Conservation (phyloP, 2,113 vertebrate genomes). For the Motacilla alba region DNA sequence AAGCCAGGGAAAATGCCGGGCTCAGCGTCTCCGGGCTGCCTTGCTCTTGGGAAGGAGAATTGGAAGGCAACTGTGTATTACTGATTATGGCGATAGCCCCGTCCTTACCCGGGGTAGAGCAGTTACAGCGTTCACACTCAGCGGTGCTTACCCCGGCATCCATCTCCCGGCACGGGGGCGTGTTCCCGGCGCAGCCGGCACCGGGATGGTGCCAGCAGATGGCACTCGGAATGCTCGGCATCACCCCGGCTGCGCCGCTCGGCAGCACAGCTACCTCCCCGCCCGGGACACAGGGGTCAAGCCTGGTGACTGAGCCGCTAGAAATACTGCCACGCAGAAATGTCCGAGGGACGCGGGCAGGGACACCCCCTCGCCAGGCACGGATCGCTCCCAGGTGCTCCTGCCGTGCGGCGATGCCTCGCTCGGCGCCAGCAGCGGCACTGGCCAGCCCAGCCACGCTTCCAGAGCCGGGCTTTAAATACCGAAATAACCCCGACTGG, state of each 20-base stretch:
- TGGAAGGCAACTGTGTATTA: not conserved
- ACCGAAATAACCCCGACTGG: rapidly evolving
- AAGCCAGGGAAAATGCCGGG: not conserved
- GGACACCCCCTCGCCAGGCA: not conserved
- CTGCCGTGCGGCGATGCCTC: not conserved
- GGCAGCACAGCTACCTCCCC: not conserved
- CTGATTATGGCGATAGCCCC: rapidly evolving
- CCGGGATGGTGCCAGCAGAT: not conserved
- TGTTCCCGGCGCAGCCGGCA: rapidly evolving
- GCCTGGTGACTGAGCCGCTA: rapidly evolving
- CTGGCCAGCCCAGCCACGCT: rapidly evolving
- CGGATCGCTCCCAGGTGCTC: rapidly evolving
- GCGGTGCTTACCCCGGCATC: rapidly evolving
- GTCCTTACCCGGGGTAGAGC: not conserved
- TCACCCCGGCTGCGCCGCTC: not conserved
- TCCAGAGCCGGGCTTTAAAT: rapidly evolving
- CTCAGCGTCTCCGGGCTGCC: rapidly evolving
- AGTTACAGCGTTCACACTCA: rapidly evolving
- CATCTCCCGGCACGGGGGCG: rapidly evolving
- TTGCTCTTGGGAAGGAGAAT: not conserved
- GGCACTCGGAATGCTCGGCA: not conserved
- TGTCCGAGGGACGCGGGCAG: rapidly evolving
- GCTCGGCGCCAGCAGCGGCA: rapidly evolving
- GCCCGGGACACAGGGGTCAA: not conserved
- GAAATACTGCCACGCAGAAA: not conserved